Percentiles rank a stretch among this genome's conserved stretches.
phyloP scores from a whole-genome alignment of 1,140 invertebrate genomes.

The Drosophila bifasciata region DNA sequence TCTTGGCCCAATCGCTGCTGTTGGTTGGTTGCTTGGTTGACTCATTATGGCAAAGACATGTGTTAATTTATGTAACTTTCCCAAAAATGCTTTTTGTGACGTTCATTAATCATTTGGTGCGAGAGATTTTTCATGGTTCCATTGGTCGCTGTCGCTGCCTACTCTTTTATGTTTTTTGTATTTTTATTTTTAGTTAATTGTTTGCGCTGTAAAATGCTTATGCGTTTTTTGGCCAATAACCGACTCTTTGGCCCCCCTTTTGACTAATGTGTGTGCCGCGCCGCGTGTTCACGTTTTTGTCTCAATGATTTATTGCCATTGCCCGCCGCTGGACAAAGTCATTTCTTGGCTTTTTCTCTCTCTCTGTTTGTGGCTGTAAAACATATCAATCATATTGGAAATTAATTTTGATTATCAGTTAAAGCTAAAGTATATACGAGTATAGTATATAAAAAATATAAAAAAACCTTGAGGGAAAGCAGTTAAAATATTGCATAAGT shows the following conservation, averaged over 20 bases:
- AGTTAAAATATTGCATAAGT: constrained; percentile 26
- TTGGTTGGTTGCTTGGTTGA: constrained; percentile 14
- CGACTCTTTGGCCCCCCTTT: constrained; percentile 54
- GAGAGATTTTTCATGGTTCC: constrained; percentile 34
- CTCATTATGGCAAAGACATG: constrained; percentile 78
- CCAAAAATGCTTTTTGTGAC: constrained; percentile 63
- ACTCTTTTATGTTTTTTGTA: constrained; percentile 61
- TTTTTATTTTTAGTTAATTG: constrained; percentile 76
- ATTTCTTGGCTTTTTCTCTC: constrained; percentile 53
- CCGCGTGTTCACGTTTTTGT: constrained; percentile 68
- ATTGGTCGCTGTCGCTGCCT: constrained; percentile 51
- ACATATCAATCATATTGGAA: constrained; percentile 76
- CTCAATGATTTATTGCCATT: constrained; percentile 69
- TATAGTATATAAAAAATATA: constrained; percentile 26
- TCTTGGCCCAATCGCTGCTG: constrained; percentile 24
- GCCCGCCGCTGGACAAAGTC: constrained; percentile 43
- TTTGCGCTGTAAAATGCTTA: constrained; percentile 79
- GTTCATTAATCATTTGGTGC: constrained; percentile 77
- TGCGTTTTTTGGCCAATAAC: constrained; percentile 70
- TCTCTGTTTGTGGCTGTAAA: constrained; percentile 22
- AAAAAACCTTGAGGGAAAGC: constrained; percentile 8
- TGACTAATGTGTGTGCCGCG: constrained; percentile 68
- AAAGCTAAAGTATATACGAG: too few relatives aligned
- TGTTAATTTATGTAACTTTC: constrained; percentile 83
- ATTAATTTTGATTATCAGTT: constrained; percentile 71